These are phyloP conservation scores for Ptycholaimellus sp. DNA, from an alignment of 2,888 invertebrate genomes.

Conservation along the genomic window DNA sequence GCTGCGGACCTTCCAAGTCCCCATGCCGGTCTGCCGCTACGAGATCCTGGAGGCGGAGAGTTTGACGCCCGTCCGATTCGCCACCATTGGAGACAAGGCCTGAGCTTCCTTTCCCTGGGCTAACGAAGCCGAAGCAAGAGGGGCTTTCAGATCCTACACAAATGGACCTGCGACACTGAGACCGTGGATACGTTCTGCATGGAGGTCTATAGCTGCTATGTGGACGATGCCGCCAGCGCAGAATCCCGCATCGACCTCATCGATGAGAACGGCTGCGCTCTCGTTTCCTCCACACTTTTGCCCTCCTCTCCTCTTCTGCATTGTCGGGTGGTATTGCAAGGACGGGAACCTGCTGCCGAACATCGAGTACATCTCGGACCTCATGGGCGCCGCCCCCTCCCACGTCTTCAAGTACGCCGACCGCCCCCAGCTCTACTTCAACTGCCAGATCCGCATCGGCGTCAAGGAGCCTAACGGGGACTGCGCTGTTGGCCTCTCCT, in stretches of 20 bases:
- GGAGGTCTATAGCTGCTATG: slow-evolving; percentile 5
- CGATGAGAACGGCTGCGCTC: too few species aligned
- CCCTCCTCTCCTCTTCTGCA: too few species aligned
- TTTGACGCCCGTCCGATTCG: slow-evolving; percentile 1
- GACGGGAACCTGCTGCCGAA: slow-evolving; percentile 5
- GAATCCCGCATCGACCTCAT: too few species aligned
- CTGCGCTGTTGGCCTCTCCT: slow-evolving; percentile 1
- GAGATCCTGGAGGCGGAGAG: slow-evolving; percentile 1
- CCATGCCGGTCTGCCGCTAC: slow-evolving; percentile 6
- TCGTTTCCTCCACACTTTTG: too few species aligned
- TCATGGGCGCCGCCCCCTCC: slow-evolving; percentile 6
- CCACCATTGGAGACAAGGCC: slow-evolving; percentile 5
- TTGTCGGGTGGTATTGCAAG: slow-evolving; percentile 4
- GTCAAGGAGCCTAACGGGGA: slow-evolving; percentile 1
- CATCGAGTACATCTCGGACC: slow-evolving; percentile 5
- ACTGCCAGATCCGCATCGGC: slow-evolving; percentile 5
- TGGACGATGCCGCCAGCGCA: too few species aligned
- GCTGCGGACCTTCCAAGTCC: neutral
- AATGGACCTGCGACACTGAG: slow-evolving; percentile 1
- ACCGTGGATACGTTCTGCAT: slow-evolving; percentile 5
- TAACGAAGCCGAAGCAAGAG: slow-evolving; percentile 1
- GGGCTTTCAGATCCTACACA: slow-evolving; percentile 1
- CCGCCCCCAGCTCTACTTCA: slow-evolving; percentile 4
- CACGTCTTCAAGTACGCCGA: slow-evolving; percentile 8
- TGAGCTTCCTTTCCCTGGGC: slow-evolving; percentile 4